Evolutionary conservation across 1,140 invertebrate genomes (phyloP), one percentile per base, ranked within the genome.

Genomic region (Caenorhabditis inopinata): DNA sequence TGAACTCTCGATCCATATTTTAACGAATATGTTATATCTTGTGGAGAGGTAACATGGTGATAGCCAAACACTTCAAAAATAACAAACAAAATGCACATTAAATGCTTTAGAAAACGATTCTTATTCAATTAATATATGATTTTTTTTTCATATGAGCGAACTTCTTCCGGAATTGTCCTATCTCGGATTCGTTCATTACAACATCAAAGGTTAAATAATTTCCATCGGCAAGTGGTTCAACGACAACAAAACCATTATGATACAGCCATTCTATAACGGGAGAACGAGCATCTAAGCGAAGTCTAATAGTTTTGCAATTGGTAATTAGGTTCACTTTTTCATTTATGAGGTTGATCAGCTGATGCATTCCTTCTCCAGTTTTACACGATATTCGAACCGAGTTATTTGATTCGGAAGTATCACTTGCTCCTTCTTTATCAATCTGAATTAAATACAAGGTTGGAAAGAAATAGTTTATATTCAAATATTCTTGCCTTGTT

Each of bases 401-500:
- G 9, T 74, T 49, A 9, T 25, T 23, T 35, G 45, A 7, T 25
- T 74, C 51, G 29, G 32, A 21, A n/a, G 27, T 12, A 11, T 27
- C 12, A 12, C 7, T 12, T 7, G 32, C 32, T 21, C 11, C 3
- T 16, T 45, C 38, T 42, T 51, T 51, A 25, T 78, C 77, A 35
- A 78, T 68, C 77, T 78, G 29, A 68, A 78, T 12, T n/a, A n/a
- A 27, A 38, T 1, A 2, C 21, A 47, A 29, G 32, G 11, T 25
- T 27, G 23, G 16, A 42, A 47, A 14, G 51, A n/a, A 42, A 6
- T n/a, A 25, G 3, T 14, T 23, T 1, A 49, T 35, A 21, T 27
- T 9, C 11, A 76, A 5, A 32, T n/a, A 1, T 94, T n/a, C n/a
- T n/a, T 78, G 92, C 90, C 90, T 96, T 96, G 89, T 96, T 96